phyloP scores from a whole-genome alignment of 2,113 vertebrate genomes.

The Aphyosemion australe region DNA sequence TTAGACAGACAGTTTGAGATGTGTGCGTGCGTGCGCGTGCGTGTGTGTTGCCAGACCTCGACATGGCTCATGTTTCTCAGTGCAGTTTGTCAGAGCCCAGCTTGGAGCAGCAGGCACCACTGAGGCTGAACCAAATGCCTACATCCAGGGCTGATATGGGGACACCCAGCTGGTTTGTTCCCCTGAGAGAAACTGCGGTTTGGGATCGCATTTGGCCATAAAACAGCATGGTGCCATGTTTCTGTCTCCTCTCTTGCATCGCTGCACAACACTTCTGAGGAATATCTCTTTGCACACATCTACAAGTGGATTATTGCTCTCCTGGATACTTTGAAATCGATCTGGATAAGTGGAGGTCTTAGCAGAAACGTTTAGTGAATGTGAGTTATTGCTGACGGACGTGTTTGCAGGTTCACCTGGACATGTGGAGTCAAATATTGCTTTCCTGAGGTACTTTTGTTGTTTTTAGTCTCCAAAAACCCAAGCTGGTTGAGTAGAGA shows the following conservation, averaged over 20 bases:
- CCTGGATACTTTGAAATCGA: conserved; percentile 20
- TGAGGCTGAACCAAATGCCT: conserved; percentile 52
- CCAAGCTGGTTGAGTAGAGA: conserved; percentile 17
- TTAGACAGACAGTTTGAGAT: conserved; percentile 80
- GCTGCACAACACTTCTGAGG: conserved; percentile 56
- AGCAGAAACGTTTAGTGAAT: conserved; percentile 18
- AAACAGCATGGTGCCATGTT: conserved; percentile 73
- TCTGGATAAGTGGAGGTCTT: conserved; percentile 8
- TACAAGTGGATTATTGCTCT: conserved; percentile 50
- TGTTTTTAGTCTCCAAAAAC: conserved; percentile 26
- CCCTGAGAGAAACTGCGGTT: conserved; percentile 51
- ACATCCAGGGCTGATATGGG: conserved; percentile 49
- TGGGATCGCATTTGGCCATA: conserved; percentile 38
- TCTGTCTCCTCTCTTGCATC: conserved; percentile 66
- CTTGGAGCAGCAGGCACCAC: conserved; percentile 77
- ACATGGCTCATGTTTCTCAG: conserved; percentile 88
- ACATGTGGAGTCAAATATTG: conserved; percentile 59
- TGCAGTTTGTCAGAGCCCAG: conserved; percentile 82
- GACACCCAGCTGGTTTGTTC: conserved; percentile 63
- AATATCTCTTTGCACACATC: conserved; percentile 34
- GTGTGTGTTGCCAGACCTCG: conserved; percentile 83
- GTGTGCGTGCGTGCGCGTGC: conserved; percentile 45
- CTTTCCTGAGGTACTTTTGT: conserved; percentile 23
- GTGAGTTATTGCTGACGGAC: conserved; percentile 13
- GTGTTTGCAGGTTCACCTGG: conserved; percentile 35